Base-by-base conservation (phyloP, 1,140 invertebrate genomes). In the Zaprionus davidi region DNA sequence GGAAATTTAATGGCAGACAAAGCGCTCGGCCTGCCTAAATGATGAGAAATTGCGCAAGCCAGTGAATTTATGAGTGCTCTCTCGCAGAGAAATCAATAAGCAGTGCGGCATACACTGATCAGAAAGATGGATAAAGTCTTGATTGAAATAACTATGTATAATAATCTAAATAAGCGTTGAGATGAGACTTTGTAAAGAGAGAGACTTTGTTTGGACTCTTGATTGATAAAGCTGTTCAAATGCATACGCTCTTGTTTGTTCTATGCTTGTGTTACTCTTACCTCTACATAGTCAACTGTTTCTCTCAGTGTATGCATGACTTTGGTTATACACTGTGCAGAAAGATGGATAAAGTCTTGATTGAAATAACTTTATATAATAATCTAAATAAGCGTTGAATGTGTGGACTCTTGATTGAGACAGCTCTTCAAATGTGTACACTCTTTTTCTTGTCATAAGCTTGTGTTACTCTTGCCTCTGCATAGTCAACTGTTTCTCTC, bases 1-100 rank as follows among this genome's bases (percentile, higher is more conserved):
- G 64, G 72, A 90, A 85, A 90, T 66, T 90, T 85, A 82, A 88
- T 88, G 85, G 85, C 58, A 66, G 72, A 85, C 82, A 88, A 88
- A 84, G 68, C 70, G 81, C 65, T 62, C 17, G n/a, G 15, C 20
- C 20, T 55, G 44, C 41, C 53, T 70, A 70, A 78, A 75, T 82
- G 78, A 73, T 90, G 86, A 87, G 78, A 90, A 90, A 84, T 84
- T 41, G 66, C 56, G 51, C 51, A 75, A 70, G 51, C 41, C 49
- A 31, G 65, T 68, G 28, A 69, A 78, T 68, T 68, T 68, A 73
- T 78, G 65, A 60, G 51, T 55, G 53, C 60, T 28, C 60, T 28
- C 55, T 59, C 26, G 41, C 55, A 59, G 68, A 56, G 56, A 69
- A 70, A 75, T 88, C 71, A 68, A 44, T 71, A 68, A 85, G 65